Percentiles rank a stretch among this genome's conserved stretches.
Conservation (phyloP, 2,113 vertebrate species). For the Balaeniceps rex region DNA sequence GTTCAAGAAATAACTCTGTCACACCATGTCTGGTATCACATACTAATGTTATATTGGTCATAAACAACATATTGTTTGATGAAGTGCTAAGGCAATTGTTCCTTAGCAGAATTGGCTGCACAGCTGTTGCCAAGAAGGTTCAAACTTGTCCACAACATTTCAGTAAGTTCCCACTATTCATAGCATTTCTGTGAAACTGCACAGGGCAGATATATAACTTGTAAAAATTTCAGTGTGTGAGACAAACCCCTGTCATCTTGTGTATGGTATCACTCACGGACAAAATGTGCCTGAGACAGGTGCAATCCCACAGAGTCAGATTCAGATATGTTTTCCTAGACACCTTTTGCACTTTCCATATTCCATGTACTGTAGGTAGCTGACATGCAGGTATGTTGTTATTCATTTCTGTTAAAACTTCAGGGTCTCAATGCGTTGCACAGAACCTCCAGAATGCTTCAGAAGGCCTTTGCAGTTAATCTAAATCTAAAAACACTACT, state of each 20-base stretch:
- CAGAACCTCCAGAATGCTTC: neutral
- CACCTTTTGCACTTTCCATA: neutral
- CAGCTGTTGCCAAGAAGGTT: neutral
- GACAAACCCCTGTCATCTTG: neutral
- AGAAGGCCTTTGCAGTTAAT: neutral
- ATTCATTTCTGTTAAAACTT: neutral
- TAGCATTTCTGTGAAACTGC: neutral
- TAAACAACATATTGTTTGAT: neutral
- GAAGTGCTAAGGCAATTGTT: neutral
- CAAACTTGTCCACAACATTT: neutral
- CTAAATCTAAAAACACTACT: neutral
- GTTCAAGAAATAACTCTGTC: neutral
- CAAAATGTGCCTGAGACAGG: neutral
- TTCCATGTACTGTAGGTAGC: neutral
- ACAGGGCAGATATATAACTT: neutral
- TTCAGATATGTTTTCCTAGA: neutral
- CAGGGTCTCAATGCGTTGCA: neutral
- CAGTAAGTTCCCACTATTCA: neutral
- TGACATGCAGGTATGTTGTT: neutral
- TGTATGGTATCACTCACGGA: neutral
- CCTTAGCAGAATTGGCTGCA: neutral
- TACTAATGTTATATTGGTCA: neutral
- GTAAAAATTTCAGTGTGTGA: neutral
- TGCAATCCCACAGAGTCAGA: neutral
- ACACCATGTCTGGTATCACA: neutral